Conservation (phyloP, 2,888 invertebrate genomes). For the Lamellibrachia satsuma region DNA sequence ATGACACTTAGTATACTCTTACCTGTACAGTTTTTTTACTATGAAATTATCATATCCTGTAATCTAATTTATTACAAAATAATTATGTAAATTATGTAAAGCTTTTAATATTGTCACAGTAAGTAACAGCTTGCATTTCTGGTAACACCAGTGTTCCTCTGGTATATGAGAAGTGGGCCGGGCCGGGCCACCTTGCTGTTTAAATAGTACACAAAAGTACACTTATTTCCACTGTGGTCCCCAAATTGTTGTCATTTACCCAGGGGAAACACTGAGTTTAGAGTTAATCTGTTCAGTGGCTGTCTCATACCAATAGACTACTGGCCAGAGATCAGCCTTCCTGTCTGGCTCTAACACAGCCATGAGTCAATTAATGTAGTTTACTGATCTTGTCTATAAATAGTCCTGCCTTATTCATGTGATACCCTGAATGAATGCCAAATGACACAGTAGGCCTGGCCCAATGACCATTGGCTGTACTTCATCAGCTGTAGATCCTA, state of each 20-base stretch:
- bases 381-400: background rate
- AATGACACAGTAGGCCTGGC: background rate
- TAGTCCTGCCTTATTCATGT: background rate
- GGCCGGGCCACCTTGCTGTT: too few species aligned
- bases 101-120: background rate
- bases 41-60: background rate
- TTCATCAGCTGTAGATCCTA: background rate
- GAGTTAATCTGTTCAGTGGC: background rate
- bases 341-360: slow-evolving; percentile 7
- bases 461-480: background rate
- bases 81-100: background rate
- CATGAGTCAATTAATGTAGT: background rate
- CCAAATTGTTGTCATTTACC: too few species aligned
- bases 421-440: background rate
- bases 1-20: too few species aligned
- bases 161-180: too few species aligned
- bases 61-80: background rate
- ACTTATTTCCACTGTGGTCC: too few species aligned
- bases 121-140: background rate
- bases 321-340: background rate
- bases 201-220: too few species aligned
- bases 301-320: background rate
- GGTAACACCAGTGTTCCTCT: too few species aligned
- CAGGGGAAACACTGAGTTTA: too few species aligned
- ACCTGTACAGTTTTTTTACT: too few species aligned